Evolutionary conservation across 2,797 vertebrate genomes (phyloP).

Genomic region (Artibeus jamaicensis): DNA sequence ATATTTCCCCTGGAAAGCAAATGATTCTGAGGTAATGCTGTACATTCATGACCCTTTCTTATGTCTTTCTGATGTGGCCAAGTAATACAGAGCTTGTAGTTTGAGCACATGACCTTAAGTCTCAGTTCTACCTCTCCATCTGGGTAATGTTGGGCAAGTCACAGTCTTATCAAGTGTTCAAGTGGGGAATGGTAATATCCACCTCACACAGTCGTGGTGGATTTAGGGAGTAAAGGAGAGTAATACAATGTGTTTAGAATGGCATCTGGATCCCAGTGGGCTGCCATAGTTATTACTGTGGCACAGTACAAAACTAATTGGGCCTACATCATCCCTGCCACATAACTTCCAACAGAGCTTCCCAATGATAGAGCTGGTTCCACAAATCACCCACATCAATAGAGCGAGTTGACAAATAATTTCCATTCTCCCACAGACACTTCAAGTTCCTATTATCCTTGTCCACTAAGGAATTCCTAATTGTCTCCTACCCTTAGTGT

Average conservation of each 20-base stretch:
- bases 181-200: background rate
- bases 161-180: background rate
- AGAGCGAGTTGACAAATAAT: background rate
- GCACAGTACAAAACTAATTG: background rate
- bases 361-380: background rate
- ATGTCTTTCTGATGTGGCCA: background rate
- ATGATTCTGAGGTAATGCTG: background rate
- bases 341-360: background rate
- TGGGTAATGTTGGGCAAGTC: background rate
- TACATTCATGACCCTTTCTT: background rate
- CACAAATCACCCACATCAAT: background rate
- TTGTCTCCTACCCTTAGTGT: background rate
- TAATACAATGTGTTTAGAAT: background rate
- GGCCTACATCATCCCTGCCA: background rate
- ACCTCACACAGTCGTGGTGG: background rate
- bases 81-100: background rate
- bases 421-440: background rate
- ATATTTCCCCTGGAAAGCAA: background rate
- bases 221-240: background rate
- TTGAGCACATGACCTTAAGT: background rate
- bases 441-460: conserved; percentile 6
- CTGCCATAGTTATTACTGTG: background rate
- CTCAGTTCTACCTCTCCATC: background rate
- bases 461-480: background rate
- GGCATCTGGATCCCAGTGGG: background rate